Evolutionary conservation across 2,888 invertebrate species (phyloP).

Genomic region (Aphidius colemani): DNA sequence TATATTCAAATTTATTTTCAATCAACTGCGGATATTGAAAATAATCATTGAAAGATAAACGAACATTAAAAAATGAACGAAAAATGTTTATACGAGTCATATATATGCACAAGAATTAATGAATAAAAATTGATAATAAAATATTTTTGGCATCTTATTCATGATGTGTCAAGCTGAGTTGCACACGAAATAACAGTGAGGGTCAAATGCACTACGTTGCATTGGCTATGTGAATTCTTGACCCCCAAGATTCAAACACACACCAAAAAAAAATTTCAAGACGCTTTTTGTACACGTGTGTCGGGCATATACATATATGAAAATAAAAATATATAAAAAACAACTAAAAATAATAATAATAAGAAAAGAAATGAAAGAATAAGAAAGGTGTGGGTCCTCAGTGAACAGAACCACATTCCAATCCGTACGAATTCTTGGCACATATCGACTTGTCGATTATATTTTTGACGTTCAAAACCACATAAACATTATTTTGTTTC

Average conservation of each 20-base stretch:
- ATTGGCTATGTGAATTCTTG: slow-evolving; percentile 28
- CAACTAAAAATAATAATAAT: neutral
- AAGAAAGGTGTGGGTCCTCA: slow-evolving; percentile 23
- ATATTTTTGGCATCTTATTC: slow-evolving; percentile 12
- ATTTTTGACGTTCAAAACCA: neutral
- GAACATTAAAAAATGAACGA: neutral
- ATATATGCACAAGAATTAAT: too few relatives aligned
- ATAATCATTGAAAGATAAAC: neutral
- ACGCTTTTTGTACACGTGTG: slow-evolving; percentile 11
- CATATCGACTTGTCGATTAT: slow-evolving; percentile 20
- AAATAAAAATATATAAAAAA: slow-evolving; percentile 10
- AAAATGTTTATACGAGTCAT: neutral
- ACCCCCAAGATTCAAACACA: slow-evolving; percentile 21
- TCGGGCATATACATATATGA: slow-evolving; percentile 6
- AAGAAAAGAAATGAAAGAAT: slow-evolving; percentile 9
- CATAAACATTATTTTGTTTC: neutral
- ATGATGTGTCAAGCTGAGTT: slow-evolving; percentile 1
- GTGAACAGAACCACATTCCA: slow-evolving; percentile 26
- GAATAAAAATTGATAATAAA: neutral
- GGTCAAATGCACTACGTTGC: slow-evolving; percentile 15
- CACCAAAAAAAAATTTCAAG: slow-evolving; percentile 23
- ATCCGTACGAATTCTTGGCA: slow-evolving; percentile 24
- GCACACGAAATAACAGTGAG: slow-evolving; percentile 8
- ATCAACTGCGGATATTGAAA: neutral
- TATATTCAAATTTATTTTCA: too few relatives aligned